Conservation (phyloP, 2,113 vertebrate genomes). For the Ctenomys sociabilis region DNA sequence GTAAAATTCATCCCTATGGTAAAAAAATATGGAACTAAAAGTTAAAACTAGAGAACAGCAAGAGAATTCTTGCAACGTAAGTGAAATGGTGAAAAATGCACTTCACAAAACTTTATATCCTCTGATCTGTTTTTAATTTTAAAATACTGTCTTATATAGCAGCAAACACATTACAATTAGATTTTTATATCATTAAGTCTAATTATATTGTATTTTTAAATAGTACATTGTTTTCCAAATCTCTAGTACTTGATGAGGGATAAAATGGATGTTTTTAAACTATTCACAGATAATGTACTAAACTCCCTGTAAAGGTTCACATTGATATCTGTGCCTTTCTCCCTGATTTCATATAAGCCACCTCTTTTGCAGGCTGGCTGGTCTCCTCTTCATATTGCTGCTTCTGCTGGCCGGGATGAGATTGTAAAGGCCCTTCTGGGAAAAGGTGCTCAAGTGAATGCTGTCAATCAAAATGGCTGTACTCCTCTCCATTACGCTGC, state of each 20-base stretch:
- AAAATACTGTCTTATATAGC: not conserved
- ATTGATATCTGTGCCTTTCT: not conserved
- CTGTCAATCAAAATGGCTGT: slow-evolving; percentile 96
- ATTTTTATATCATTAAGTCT: not conserved
- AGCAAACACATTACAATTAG: slow-evolving; percentile 18
- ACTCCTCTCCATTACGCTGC: slow-evolving; percentile 97
- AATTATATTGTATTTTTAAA: not conserved
- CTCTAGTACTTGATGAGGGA: slow-evolving; percentile 10
- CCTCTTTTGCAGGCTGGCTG: slow-evolving; percentile 90
- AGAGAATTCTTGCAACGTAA: slow-evolving; percentile 38
- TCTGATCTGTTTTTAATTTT: not conserved
- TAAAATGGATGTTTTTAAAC: not conserved
- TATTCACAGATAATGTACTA: slow-evolving; percentile 2
- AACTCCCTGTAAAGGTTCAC: not conserved
- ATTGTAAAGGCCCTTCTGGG: slow-evolving; percentile 93
- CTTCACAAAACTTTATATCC: slow-evolving; percentile 2
- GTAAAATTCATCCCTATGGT: not conserved
- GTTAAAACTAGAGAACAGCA: slow-evolving; percentile 41
- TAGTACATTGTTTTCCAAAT: slow-evolving; percentile 25
- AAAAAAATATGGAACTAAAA: slow-evolving; percentile 19
- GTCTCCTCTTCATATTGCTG: slow-evolving; percentile 96
- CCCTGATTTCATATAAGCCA: not conserved
- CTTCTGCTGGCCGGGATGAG: slow-evolving; percentile 95
- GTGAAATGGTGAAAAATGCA: not conserved
- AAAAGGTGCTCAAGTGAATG: slow-evolving; percentile 94